Percentiles rank a stretch among this genome's conserved stretches.
These are phyloP conservation scores for Erpobdella octoculata DNA, from an alignment of 2,888 invertebrate species.

Conservation along the genomic window DNA sequence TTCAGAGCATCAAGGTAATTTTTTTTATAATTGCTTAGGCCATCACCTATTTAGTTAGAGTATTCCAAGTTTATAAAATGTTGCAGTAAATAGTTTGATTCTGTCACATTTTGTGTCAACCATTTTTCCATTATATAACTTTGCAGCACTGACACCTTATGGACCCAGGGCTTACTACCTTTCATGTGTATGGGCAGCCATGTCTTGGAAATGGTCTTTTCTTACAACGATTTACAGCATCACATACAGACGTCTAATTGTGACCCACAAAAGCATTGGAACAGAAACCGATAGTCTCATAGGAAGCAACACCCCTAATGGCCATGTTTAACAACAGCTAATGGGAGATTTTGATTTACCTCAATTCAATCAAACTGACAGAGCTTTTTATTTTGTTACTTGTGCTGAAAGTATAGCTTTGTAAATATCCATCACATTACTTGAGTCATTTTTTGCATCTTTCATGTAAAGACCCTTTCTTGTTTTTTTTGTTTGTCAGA, in stretches of 20 bases:
- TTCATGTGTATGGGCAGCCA: conserved; percentile 47
- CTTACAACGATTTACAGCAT: conserved; percentile 44
- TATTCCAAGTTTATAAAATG: background rate
- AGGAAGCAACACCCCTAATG: background rate
- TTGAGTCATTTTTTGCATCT: no score
- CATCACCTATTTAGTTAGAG: background rate
- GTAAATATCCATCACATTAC: no score
- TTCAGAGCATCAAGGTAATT: conserved; percentile 41
- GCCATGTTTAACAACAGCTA: background rate
- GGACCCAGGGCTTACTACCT: conserved; percentile 44
- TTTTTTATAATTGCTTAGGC: background rate
- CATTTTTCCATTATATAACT: background rate
- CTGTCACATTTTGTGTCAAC: background rate
- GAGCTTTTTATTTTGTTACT: no score
- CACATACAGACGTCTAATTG: conserved; percentile 37
- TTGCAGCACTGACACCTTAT: conserved; percentile 42
- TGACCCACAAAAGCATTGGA: background rate
- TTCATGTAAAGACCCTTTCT: no score
- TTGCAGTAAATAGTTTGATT: background rate
- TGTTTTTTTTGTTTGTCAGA: no score
- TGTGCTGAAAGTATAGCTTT: no score
- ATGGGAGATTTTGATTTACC: background rate
- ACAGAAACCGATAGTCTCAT: background rate
- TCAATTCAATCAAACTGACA: no score
- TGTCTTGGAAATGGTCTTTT: conserved; percentile 51